Conservation (phyloP, 2,113 vertebrate species). For the Perca schrenkii region DNA sequence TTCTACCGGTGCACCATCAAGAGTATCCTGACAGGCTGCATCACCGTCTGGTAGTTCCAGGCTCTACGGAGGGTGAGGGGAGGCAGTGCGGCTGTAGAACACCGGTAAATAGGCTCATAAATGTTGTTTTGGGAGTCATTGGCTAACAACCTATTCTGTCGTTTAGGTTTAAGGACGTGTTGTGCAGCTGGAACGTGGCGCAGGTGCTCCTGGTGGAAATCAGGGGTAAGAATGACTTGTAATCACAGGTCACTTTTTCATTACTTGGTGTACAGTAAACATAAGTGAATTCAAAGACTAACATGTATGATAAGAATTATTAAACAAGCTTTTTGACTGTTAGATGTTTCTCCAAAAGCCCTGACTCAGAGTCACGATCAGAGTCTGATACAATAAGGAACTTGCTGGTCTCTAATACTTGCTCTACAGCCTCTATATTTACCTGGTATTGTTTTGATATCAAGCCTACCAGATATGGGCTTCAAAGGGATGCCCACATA, state of each 20-base stretch:
- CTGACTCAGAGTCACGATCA: not conserved
- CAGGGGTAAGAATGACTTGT: not conserved
- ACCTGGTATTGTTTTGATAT: conserved; percentile 77
- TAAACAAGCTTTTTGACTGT: not conserved
- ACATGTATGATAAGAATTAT: too few relatives aligned
- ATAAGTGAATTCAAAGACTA: not conserved
- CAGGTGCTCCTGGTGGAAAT: too few relatives aligned
- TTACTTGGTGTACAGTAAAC: not conserved
- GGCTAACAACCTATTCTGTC: too few relatives aligned
- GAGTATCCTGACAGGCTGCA: too few relatives aligned
- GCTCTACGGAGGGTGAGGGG: too few relatives aligned
- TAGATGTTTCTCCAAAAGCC: not conserved
- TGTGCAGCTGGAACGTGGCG: too few relatives aligned
- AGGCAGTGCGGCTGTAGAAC: too few relatives aligned
- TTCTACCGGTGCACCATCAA: too few relatives aligned
- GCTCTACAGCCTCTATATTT: conserved; percentile 75
- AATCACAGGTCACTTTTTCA: not conserved
- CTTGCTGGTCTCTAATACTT: conserved; percentile 47
- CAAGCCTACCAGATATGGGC: conserved; percentile 60
- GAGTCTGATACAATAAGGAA: not conserved
- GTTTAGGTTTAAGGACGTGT: too few relatives aligned
- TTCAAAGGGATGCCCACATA: conserved; percentile 79
- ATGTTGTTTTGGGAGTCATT: too few relatives aligned
- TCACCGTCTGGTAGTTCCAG: too few relatives aligned
- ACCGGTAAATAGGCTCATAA: too few relatives aligned